Evolutionary conservation across 2,888 invertebrate species (phyloP), one percentile per base, ranked within the genome.

Genomic region (Pilophorus perplexus): DNA sequence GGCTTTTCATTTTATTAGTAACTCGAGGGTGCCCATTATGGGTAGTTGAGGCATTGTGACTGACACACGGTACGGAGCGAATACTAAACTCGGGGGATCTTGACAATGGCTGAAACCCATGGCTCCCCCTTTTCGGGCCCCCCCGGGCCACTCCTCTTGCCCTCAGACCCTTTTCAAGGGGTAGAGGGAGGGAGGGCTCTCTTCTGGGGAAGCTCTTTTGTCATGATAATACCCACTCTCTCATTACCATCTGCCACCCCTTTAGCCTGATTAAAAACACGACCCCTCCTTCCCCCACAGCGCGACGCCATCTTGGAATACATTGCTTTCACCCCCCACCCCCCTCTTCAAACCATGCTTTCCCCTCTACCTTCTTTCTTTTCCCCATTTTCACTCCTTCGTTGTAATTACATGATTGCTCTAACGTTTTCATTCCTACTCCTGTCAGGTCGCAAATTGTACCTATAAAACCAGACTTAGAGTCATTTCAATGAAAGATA

Each of bases 181-280:
- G n/a, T n/a, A n/a, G n/a, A n/a, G n/a, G 16, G 42, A 50, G 16
- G 50, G 50, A 23, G 6, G 10, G 54, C 8, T 10, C 14, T n/a
- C n/a, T n/a, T n/a, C n/a, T n/a, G n/a, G n/a, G n/a, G n/a, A n/a
- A 33, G 38, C 23, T 50, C 64, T 64, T 64, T 64, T 64, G 64
- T 64, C 64, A 64, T 64, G 64, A 64, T 64, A 64, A 64, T 64
- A 64, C 64, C 64, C 38, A 52, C 64, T 64, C 64, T 64, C 64
- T 64, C 64, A 64, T 64, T 64, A 64, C 64, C 64, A 64, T 64
- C 64, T 64, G 64, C 64, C 64, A 64, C 64, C 64, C 64, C 64
- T 64, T 64, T 64, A 64, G 64, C 50, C 64, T 64, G 64, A 64
- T 64, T 64, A 64, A 64, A 64, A 64, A 64, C 64, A 64, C 52